Percentiles rank a stretch among this genome's conserved stretches.
These are phyloP conservation scores for Agrotis clavis DNA, from an alignment of 2,888 invertebrate genomes.

Conservation along the genomic window DNA sequence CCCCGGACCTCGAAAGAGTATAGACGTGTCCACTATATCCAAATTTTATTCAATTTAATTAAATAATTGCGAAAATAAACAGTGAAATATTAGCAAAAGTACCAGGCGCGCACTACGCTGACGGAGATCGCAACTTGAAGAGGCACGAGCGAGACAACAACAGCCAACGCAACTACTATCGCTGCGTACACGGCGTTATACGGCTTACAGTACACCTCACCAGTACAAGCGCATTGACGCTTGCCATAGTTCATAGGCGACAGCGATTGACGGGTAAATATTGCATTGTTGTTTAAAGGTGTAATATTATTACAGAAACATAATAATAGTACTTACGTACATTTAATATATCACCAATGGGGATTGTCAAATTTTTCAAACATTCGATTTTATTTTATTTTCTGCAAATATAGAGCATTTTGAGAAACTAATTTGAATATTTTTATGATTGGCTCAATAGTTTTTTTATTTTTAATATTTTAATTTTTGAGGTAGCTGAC, in stretches of 20 bases:
- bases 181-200: not conserved
- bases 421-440: too few species aligned
- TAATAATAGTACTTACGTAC: not conserved
- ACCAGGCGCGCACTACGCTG: constrained; percentile 15
- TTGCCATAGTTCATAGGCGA: constrained; percentile 20
- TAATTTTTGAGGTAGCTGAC: too few species aligned
- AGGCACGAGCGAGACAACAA: constrained; percentile 12
- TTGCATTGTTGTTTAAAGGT: not conserved
- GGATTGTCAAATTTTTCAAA: too few species aligned
- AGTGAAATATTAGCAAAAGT: constrained; percentile 11
- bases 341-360: not conserved
- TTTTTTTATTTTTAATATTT: too few species aligned
- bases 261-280: constrained; percentile 15
- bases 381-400: too few species aligned
- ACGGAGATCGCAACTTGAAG: not conserved
- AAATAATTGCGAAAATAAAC: constrained; percentile 3
- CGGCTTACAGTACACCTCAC: not conserved
- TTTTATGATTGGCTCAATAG: too few species aligned
- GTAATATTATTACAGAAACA: not conserved
- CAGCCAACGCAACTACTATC: constrained; percentile 3
- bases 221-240: not conserved
- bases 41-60: too few species aligned
- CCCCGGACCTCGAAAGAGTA: too few species aligned
- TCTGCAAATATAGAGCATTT: too few species aligned
- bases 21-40: too few species aligned